Evolutionary conservation across 2,797 vertebrate species (phyloP), one percentile per base, ranked within the genome.

Genomic region (Hylomyscus alleni): DNA sequence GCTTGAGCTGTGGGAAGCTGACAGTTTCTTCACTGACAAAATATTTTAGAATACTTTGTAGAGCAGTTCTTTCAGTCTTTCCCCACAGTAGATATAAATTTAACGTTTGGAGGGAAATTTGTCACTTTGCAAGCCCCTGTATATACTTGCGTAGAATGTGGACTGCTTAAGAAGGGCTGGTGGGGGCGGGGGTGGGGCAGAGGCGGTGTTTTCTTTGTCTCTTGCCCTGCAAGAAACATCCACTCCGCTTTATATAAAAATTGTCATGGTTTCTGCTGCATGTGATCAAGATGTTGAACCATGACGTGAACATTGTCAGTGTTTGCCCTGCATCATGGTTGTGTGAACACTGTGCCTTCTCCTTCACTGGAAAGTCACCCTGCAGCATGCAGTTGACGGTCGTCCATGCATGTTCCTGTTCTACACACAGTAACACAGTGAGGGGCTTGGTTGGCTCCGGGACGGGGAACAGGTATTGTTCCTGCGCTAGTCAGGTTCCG

Each of bases 401-500:
- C 84, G 26, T 87, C 94, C 97, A 37, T 98, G 98, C 98, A 98
- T 97, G 26, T 44, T 89, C 82, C 91, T 97, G 75, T 94, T 94
- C 77, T 81, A 96, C 98, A 98, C 95, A 96, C 90, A 96, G 83
- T 97, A 98, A 96, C 98, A 95, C 83, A 60, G 17, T n/a, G 37
- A 97, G 94, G 60, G 94, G 84, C 87, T 83, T 31, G 6, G 96
- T 94, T 93, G 90, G 88, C 94, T 94, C 60, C 6, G 54, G 97
- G 77, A 95, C 8, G 81, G 97, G 97, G 97, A 97, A 98, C 89
- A 95, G 97, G 96, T 98, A 87, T 97, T 96, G 90, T 95, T 98
- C 97, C 93, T 97, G 98, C 98, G 95, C 97, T 98, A 98, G 98
- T 98, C 98, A 97, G 97, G 96, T 97, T 96, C 97, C 95, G 58